These are phyloP conservation scores for Siniperca knerii DNA, from an alignment of 2,113 vertebrate species.

Conservation along the genomic window DNA sequence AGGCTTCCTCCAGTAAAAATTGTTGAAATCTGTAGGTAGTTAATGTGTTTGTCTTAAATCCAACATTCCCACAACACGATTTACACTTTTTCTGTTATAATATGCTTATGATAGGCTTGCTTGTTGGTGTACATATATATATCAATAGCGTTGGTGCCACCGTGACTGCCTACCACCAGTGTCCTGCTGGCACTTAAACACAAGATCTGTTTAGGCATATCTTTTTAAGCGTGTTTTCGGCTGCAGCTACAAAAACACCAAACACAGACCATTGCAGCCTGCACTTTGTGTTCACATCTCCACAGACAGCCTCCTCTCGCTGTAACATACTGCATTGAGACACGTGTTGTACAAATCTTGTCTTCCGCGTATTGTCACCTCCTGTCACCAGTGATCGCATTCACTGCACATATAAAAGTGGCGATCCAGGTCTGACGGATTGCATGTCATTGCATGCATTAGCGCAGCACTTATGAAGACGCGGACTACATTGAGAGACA, in stretches of 20 bases:
- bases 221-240: not conserved
- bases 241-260: slow-evolving; percentile 6
- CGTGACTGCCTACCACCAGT: not conserved
- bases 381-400: slow-evolving; percentile 25
- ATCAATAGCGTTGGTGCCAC: not conserved
- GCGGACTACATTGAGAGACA: not conserved
- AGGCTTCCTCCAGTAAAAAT: not conserved
- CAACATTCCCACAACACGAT: not conserved
- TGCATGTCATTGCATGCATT: not conserved
- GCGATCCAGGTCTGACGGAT: not conserved
- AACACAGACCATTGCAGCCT: not conserved
- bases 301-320: not conserved
- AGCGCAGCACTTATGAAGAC: not conserved
- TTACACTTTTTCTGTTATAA: not conserved
- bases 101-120: not conserved
- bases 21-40: not conserved
- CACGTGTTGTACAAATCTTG: slow-evolving; percentile 54
- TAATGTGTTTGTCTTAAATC: not conserved
- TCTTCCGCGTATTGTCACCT: slow-evolving; percentile 54
- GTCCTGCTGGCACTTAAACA: slow-evolving; percentile 3
- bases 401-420: not conserved
- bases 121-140: not conserved
- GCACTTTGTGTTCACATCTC: slow-evolving; percentile 21
- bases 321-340: not conserved
- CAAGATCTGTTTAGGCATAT: not conserved